Evolutionary conservation across 2,797 vertebrate species (phyloP).

Genomic region (Syngnathus acus): DNA sequence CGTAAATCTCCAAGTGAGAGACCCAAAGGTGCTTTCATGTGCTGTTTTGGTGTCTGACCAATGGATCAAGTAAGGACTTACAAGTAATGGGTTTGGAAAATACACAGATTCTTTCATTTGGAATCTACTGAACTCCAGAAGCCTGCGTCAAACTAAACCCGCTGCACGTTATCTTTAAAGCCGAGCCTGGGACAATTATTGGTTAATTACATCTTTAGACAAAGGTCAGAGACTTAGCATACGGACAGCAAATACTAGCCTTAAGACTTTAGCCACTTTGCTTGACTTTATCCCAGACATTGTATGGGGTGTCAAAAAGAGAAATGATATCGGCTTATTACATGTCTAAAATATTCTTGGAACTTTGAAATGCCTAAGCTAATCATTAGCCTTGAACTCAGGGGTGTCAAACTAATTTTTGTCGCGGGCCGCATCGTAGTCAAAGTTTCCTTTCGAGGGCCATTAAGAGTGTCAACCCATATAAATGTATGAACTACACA

Average conservation of each 20-base stretch:
- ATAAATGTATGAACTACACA: too few species aligned
- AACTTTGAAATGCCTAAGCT: not conserved
- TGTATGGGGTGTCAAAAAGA: not conserved
- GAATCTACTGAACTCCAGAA: constrained; percentile 34
- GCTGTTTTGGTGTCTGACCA: constrained; percentile 6
- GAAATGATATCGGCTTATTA: not conserved
- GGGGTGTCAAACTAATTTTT: too few species aligned
- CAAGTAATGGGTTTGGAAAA: constrained; percentile 27
- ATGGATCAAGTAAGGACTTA: constrained; percentile 7
- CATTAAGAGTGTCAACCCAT: too few species aligned
- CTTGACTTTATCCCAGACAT: constrained; percentile 9
- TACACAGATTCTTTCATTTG: constrained; percentile 20
- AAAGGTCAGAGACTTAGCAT: constrained; percentile 35
- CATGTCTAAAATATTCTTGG: not conserved
- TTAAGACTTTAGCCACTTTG: constrained; percentile 15
- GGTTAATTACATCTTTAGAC: constrained; percentile 46
- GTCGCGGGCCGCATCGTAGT: too few species aligned
- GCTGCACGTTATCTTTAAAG: constrained; percentile 37
- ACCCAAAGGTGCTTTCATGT: constrained; percentile 5
- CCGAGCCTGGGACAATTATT: constrained; percentile 39
- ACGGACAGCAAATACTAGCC: constrained; percentile 23
- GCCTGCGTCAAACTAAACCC: constrained; percentile 26
- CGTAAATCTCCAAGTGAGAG: constrained; percentile 14
- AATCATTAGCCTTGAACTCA: not conserved
- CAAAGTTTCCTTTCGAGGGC: too few species aligned